Evolutionary conservation across 2,888 invertebrate species (phyloP).

Genomic region (Trissoscelio sp.): DNA sequence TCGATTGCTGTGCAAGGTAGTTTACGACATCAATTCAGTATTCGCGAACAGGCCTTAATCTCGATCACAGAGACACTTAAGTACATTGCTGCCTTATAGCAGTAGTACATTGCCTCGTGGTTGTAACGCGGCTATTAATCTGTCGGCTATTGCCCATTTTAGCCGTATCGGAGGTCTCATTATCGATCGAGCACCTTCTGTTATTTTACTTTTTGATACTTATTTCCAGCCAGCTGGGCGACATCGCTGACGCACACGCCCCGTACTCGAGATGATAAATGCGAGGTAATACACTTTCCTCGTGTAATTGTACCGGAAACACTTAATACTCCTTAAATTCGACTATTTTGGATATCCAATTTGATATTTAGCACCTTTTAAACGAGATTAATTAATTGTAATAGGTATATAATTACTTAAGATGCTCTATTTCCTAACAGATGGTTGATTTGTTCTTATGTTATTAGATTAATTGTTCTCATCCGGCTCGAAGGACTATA

Average conservation of each 20-base stretch:
- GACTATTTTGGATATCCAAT: too few species aligned
- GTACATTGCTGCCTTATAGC: slow-evolving; percentile 70
- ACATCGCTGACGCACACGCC: slow-evolving; percentile 13
- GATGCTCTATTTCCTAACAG: too few species aligned
- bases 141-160: slow-evolving; percentile 71
- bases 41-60: slow-evolving; percentile 74
- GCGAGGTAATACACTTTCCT: too few species aligned
- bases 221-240: slow-evolving; percentile 17
- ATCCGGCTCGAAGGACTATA: too few species aligned
- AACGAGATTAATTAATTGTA: too few species aligned
- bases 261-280: neutral
- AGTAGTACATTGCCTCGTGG: slow-evolving; percentile 71
- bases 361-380: too few species aligned
- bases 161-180: slow-evolving; percentile 70
- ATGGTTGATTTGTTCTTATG: too few species aligned
- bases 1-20: slow-evolving; percentile 64
- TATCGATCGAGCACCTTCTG: slow-evolving; percentile 69
- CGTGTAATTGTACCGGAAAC: too few species aligned
- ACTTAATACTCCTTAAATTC: too few species aligned
- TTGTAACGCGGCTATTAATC: slow-evolving; percentile 75
- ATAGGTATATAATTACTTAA: too few species aligned
- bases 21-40: slow-evolving; percentile 76
- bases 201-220: slow-evolving; percentile 54
- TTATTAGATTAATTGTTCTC: too few species aligned
- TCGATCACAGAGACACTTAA: slow-evolving; percentile 74